Base-by-base conservation (phyloP, 2,113 vertebrate species). In the Engystomops pustulosus region DNA sequence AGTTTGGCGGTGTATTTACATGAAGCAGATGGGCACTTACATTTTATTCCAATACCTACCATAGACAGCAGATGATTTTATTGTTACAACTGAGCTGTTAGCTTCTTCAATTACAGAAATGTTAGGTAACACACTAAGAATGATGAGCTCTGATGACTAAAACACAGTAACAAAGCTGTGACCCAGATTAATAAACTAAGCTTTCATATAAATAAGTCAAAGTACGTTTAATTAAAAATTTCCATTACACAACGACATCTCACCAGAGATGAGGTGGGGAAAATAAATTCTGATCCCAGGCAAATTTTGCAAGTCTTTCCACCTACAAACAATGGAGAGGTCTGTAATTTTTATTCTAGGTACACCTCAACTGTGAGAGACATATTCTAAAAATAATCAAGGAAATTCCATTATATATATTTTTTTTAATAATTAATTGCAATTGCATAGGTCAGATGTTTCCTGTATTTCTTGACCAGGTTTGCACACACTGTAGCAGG, bases 11-110 rank as follows among this genome's bases (percentile, higher is more conserved):
- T 14, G 11, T 47, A 27, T 14, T 45, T 27, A 67, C 18, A 10
- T 47, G 14, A 47, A 72, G 41, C 41, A 72, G 69, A 72, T 72
- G 69, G 69, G 4, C 17, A 17, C 69, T 47, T 30, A 44, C 20
- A 25, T 38, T 70, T 69, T 44, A n/a, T 41, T 68, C 34, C n/a
- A 41, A n/a, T 70, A 44, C 36, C 18, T 70, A n/a, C 10, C 18
- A 12, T 70, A 41, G 1, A 41, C 25, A 41, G 36, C n/a, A 44
- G 34, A 41, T 70, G 68, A 70, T 38, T 69, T 2, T 20, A 32
- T 36, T 8, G 30, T 36, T 36, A 69, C 18, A 69, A 71, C 10
- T 44, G n/a, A 41, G 67, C 20, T 44, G 4, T 71, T 44, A 71
- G 9, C 11, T 44, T 25, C 60, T 65, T 65, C 60, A 32, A 65